Evolutionary conservation across 2,797 vertebrate genomes (phyloP), one percentile per base, ranked within the genome.

Genomic region (Setipinna tenuifilis): DNA sequence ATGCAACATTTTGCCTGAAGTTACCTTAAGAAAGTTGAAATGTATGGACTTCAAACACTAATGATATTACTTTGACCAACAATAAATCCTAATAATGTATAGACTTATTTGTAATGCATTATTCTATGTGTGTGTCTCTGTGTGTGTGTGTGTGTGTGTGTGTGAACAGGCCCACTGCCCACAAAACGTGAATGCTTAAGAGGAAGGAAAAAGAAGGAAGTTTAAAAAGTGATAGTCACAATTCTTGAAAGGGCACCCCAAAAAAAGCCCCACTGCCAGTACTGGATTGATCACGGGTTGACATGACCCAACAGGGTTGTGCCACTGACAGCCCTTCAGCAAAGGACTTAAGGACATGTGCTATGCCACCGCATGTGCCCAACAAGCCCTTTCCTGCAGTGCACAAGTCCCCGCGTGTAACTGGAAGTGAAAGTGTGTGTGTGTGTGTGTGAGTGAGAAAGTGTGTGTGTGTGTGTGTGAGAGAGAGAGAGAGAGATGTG

Each of bases 161-260:
- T 41, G 35, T 41, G 2, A 41, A 41, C 35, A 41, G 50, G 9
- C 50, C 68, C 28, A 1, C 16, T 17, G 68, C 68, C 68, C 68
- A 75, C 28, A 41, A 0, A 17, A 9, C 14, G 68, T 6, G 28
- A 35, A 75, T 17, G 31, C 3, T 28, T 75, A 75, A 75, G 28
- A 41, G 68, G 68, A 75, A 75, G 68, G 35, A 11, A 17, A 75
- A 75, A 75, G 28, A 75, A 19, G 68, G 68, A 75, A 75, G 68
- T 75, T 75, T 75, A 14, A 35, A 48, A 82, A 82, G 46, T 48
- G 46, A 82, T 48, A 82, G 44, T 82, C 23, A 82, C 54, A 82
- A 28, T 19, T 75, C 68, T 75, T 6, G 9, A 75, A 75, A 75
- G 68, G 68, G 68, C 68, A 75, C 68, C 14, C 12, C 6, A 16